Evolutionary conservation across 2,888 invertebrate species (phyloP), one percentile per base, ranked within the genome.

Genomic region (Cactoblastis cactorum): DNA sequence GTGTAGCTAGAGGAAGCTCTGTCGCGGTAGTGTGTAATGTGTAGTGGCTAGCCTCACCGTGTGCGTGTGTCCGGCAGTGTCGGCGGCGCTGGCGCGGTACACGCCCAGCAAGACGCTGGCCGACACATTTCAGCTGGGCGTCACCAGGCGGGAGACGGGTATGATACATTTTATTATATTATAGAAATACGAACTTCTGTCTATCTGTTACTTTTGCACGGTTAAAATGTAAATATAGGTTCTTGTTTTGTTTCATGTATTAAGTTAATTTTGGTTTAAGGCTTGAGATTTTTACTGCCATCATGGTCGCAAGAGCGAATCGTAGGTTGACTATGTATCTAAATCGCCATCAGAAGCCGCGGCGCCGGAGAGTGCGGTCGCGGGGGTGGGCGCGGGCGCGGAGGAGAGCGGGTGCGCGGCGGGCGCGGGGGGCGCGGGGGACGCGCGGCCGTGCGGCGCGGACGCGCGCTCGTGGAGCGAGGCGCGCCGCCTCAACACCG

Each of bases 71-170:
- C 47, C 46, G 54, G 38, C 71, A 65, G 95, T 94, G 57, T 95
- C 94, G 74, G 96, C 96, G 61, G 94, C 93, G 69, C 90, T 97
- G 77, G 92, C 95, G 58, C 95, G 93, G 74, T 97, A 96, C 90
- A 96, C 95, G 67, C 96, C 97, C 53, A 92, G 94, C 88, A 95
- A 95, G 90, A 92, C 91, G 90, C 61, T 88, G 91, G 64, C 92
- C 83, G 67, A 91, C 92, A 89, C 92, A 55, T 96, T 96, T 90
- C 94, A 95, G 85, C 91, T 96, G 56, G 97, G 97, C 49, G 92
- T 96, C 52, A 94, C 95, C 58, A 91, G 94, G 67, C 35, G 46
- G 19, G 45, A 33, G 32, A 14, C 45, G 19, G 43, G 43, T 43
- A 1, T 17, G 1, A 1, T 1, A 9, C 3, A 14, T 9, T 24